These are phyloP conservation scores for Pandemis cinnamomeana DNA, from an alignment of 2,888 invertebrate genomes.

Conservation along the genomic window DNA sequence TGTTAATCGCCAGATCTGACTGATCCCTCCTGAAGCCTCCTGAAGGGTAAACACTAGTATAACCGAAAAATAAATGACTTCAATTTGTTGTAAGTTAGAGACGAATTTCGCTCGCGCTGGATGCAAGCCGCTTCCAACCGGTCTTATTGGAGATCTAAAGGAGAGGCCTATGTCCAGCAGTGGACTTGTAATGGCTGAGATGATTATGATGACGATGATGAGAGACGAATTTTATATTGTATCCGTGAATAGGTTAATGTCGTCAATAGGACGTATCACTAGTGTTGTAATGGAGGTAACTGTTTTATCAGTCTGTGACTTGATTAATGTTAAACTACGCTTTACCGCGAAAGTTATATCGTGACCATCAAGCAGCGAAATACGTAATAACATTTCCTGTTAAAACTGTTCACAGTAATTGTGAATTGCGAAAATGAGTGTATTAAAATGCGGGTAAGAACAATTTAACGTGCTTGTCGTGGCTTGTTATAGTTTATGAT, in stretches of 20 bases:
- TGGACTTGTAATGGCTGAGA: no score
- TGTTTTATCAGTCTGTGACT: constrained; percentile 33
- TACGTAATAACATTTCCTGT: constrained; percentile 25
- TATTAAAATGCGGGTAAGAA: neutral
- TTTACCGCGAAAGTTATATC: constrained; percentile 58
- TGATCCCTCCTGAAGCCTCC: no score
- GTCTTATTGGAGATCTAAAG: no score
- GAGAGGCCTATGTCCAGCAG: no score
- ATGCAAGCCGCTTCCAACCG: no score
- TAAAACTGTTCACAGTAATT: constrained; percentile 22
- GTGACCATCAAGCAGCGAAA: constrained; percentile 43
- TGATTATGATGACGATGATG: no score
- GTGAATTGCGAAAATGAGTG: constrained; percentile 5
- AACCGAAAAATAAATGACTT: no score
- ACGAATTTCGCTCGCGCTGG: no score
- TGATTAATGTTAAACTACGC: constrained; percentile 50
- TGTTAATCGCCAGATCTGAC: no score
- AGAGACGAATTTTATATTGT: no score
- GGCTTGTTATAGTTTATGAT: neutral
- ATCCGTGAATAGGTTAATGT: neutral
- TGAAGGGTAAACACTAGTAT: no score
- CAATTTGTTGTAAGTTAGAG: no score
- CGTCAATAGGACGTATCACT: neutral
- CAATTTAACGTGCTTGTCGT: neutral
- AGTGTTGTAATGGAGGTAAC: neutral